Percentiles rank a stretch among this genome's conserved stretches.
Conservation (phyloP, 1,140 invertebrate species). For the Drosophila sp. region DNA sequence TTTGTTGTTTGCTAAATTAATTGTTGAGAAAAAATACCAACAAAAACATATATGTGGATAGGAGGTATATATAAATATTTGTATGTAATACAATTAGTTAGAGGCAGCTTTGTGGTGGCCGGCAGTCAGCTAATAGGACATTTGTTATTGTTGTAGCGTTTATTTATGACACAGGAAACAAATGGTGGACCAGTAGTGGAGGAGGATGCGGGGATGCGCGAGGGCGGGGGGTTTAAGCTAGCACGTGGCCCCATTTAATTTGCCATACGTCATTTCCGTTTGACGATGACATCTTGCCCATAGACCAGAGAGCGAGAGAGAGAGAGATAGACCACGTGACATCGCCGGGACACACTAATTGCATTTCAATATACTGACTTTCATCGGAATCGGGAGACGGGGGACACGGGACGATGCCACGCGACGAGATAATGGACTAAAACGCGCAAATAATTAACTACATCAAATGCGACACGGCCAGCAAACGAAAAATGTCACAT, state of each 20-base stretch:
- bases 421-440: slow-evolving; percentile 71
- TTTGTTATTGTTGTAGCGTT: slow-evolving; percentile 43
- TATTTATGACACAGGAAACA: slow-evolving; percentile 28
- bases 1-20: slow-evolving; percentile 33
- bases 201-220: neutral
- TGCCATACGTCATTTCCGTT: slow-evolving; percentile 45
- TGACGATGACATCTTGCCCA: slow-evolving; percentile 26
- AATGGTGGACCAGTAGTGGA: too few relatives aligned
- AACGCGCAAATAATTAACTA: slow-evolving; percentile 76
- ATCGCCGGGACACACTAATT: slow-evolving; percentile 61
- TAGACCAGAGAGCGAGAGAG: neutral
- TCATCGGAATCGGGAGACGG: slow-evolving; percentile 34
- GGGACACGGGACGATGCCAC: slow-evolving; percentile 15
- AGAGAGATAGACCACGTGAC: slow-evolving; percentile 7
- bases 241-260: slow-evolving; percentile 55
- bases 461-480: slow-evolving; percentile 43
- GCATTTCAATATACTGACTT: slow-evolving; percentile 70
- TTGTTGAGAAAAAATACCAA: slow-evolving; percentile 29
- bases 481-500: slow-evolving; percentile 12
- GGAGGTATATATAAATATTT: neutral
- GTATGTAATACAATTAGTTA: slow-evolving; percentile 10
- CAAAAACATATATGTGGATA: neutral
- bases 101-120: slow-evolving; percentile 2
- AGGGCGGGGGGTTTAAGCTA: neutral
- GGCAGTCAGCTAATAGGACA: slow-evolving; percentile 6